A percentile compares a stretch with the other conserved stretches of the same genome.
phyloP scores from a whole-genome alignment of 1,140 invertebrate genomes.

The Proales similis region DNA sequence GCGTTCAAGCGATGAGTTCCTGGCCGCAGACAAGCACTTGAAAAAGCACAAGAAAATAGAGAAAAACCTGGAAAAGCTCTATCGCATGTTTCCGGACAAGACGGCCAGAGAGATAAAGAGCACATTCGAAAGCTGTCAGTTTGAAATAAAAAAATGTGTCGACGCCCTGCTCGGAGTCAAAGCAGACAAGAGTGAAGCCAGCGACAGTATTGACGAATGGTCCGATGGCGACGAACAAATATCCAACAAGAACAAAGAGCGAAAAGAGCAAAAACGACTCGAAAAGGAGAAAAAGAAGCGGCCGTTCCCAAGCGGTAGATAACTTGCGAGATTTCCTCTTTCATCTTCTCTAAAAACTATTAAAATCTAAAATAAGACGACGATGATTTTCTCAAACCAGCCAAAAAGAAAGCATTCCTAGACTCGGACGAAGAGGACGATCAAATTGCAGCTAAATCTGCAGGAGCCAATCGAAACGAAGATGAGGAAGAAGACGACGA shows the following conservation, averaged over 20 bases:
- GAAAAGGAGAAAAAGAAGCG: slow-evolving; percentile 20
- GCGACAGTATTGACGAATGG: slow-evolving; percentile 20
- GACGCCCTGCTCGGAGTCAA: slow-evolving; percentile 26
- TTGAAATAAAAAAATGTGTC: slow-evolving; percentile 30
- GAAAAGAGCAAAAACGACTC: slow-evolving; percentile 6
- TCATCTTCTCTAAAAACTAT: too few relatives aligned
- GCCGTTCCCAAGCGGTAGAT: background rate
- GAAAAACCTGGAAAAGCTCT: slow-evolving; percentile 21
- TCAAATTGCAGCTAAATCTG: background rate
- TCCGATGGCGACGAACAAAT: slow-evolving; percentile 32
- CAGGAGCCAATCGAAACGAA: background rate
- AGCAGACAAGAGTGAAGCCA: background rate
- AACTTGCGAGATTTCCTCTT: too few relatives aligned
- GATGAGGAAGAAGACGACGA: slow-evolving; percentile 3
- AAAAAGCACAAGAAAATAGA: background rate
- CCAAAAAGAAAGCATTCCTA: background rate
- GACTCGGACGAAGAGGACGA: slow-evolving; percentile 7
- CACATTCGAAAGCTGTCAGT: slow-evolving; percentile 7
- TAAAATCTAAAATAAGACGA: background rate
- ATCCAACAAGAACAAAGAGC: slow-evolving; percentile 2
- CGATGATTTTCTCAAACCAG: background rate
- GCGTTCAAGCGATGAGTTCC: background rate
- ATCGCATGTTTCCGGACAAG: slow-evolving; percentile 17
- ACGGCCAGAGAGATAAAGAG: slow-evolving; percentile 13
- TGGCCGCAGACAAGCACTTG: slow-evolving; percentile 2